Base-by-base conservation (phyloP, 1,140 invertebrate species). In the Anastrepha obliqua region DNA sequence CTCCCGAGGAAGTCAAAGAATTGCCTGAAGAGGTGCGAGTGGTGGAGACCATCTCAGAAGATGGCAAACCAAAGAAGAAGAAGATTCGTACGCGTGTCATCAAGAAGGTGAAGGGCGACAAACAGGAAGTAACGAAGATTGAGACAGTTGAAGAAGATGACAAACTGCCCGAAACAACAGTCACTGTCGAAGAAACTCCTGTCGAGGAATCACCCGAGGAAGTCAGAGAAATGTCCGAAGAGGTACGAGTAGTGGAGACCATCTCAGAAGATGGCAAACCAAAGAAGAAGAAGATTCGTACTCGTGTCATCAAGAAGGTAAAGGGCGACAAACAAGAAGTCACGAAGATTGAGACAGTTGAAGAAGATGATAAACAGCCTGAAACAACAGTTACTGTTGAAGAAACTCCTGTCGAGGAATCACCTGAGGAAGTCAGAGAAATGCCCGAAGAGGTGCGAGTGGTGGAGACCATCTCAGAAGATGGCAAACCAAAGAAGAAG, bases 181-280 rank as follows among this genome's bases (percentile, higher is more conserved):
- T 90, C 70, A 88, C 88, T 47, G 59, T 65, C 51, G 62, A 86
- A 87, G 78, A 81, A 60, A 81, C 7, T 3, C 42, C 44, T 42
- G 55, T 78, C 17, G 87, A 78, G 2, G 87, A 87, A 60, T 11
- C 13, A 85, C 86, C 90, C 2, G 87, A 89, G 88, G 62, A 88
- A 81, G 78, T 88, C 59, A 88, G 94, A 85, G 93, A 94, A 90
- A 74, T 90, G 20, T 93, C 93, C 6, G 93, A 94, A 90, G 90
- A 88, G 20, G 85, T 89, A 4, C 20, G 86, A 62, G 60, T 89
- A 13, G 86, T 87, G 9, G 88, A 90, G 87, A 86, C 89, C 1
- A 51, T 78, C 4, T 87, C 88, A 2, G 86, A 90, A 85, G 88
- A 89, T 44, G 87, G 87, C 11, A 89, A 87, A 59, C 89, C 90